Evolutionary conservation across 2,888 invertebrate genomes (phyloP), one percentile per base, ranked within the genome.

Genomic region (Thumatha senex): DNA sequence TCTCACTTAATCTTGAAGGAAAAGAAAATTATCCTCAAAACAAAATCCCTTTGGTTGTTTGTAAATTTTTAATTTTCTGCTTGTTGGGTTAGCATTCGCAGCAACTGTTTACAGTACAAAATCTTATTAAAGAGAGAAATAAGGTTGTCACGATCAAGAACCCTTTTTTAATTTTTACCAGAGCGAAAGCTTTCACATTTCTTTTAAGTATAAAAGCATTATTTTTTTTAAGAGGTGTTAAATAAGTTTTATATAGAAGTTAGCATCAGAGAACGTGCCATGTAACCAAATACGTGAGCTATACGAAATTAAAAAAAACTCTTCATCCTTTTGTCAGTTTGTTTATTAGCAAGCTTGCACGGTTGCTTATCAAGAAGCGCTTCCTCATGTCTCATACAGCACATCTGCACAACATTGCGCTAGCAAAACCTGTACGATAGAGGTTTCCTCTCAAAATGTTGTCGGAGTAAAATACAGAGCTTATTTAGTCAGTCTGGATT

Each of bases 1-100:
- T 64, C 62, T 60, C 62, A 78, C 66, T 78, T 78, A 76, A 79
- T 75, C 74, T 66, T 59, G 59, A 72, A 72, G 62, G 68, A 71
- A 70, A 70, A 77, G 72, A 78, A 65, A 73, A 73, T 75, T 64
- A 68, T 69, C 70, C 61, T 58, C 67, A 65, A 78, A 80, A 75
- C 74, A 74, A 78, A 76, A 73, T 72, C 76, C 72, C 79, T 69
- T 29, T 64, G 78, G 63, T 74, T 76, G 75, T 77, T 82, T 78
- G 76, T 73, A 78, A 77, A 71, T 77, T 84, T 84, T 82, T 84
- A 83, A 87, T 86, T 85, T 86, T 86, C 85, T 80, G 80, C 82
- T 75, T 72, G 81, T 79, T 82, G 77, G 75, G 66, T 81, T 80
- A 76, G 74, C 78, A 79, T 83, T 79, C 74, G 71, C 66, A 78